Conservation (phyloP, 2,113 vertebrate genomes). For the Pelvicachromis taeniatus region DNA sequence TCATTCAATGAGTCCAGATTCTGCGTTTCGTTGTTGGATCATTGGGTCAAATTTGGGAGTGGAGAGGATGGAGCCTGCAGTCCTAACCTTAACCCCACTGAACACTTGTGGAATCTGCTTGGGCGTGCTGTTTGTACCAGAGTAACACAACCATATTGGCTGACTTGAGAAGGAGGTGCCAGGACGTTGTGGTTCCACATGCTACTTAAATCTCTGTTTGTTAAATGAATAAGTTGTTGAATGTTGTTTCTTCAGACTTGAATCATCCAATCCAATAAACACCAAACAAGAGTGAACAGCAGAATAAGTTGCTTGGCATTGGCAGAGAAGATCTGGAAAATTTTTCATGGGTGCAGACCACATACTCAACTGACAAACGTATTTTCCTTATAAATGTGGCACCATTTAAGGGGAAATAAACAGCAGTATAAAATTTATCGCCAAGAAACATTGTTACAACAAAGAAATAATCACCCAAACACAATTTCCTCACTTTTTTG, state of each 20-base stretch:
- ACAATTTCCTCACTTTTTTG: neutral
- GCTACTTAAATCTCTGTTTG: neutral
- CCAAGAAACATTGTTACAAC: neutral
- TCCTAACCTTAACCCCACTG: neutral
- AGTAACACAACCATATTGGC: neutral
- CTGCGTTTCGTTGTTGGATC: neutral
- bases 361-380: neutral
- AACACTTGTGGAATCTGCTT: neutral
- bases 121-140: neutral
- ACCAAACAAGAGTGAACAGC: neutral
- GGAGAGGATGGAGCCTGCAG: neutral
- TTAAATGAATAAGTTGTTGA: neutral
- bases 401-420: neutral
- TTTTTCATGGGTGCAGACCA: neutral
- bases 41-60: neutral
- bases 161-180: neutral
- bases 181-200: neutral
- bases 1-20: neutral
- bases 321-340: neutral
- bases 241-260: neutral
- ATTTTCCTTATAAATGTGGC: neutral
- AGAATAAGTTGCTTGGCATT: neutral
- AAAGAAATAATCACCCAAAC: neutral
- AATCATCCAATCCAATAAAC: neutral
- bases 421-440: neutral